Percentiles rank a stretch among this genome's conserved stretches.
Conservation (phyloP, 2,888 invertebrate genomes). For the Mesorhabditis spiculigera region DNA sequence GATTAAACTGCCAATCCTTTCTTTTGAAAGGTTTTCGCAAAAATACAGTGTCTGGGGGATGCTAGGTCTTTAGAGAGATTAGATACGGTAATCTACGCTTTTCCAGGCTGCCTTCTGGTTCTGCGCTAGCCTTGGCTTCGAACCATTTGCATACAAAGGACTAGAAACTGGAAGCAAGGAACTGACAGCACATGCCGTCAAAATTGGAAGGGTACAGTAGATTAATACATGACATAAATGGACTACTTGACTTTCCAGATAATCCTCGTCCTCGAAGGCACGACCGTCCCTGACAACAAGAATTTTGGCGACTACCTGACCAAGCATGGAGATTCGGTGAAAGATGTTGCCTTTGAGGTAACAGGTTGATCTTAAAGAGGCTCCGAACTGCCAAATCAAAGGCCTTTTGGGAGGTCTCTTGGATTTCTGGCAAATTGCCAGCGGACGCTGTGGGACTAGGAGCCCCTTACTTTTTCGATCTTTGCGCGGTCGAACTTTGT, state of each 20-base stretch:
- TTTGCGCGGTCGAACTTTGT: no score
- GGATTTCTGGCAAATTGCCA: neutral
- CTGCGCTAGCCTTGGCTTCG: constrained; percentile 84
- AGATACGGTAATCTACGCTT: no score
- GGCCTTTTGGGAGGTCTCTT: neutral
- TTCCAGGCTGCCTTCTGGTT: constrained; percentile 86
- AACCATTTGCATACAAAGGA: constrained; percentile 85
- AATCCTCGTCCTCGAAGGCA: constrained; percentile 74
- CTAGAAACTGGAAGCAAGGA: constrained; percentile 84
- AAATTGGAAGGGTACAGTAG: neutral
- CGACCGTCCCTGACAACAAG: constrained; percentile 77
- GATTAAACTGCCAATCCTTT: no score
- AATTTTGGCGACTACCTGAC: constrained; percentile 76
- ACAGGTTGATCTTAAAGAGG: neutral
- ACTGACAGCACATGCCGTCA: constrained; percentile 76
- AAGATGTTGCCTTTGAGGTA: constrained; percentile 82
- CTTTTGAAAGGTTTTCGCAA: no score
- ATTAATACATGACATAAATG: no score
- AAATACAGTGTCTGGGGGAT: no score
- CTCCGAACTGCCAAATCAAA: neutral
- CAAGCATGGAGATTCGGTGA: constrained; percentile 92
- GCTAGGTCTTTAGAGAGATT: no score
- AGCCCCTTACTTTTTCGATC: neutral
- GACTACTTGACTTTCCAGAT: no score
- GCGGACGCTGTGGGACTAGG: no score